A percentile compares a stretch with the other conserved stretches of the same genome.
Evolutionary conservation across 1,140 invertebrate genomes (phyloP).

Genomic region (Aricia agestis): DNA sequence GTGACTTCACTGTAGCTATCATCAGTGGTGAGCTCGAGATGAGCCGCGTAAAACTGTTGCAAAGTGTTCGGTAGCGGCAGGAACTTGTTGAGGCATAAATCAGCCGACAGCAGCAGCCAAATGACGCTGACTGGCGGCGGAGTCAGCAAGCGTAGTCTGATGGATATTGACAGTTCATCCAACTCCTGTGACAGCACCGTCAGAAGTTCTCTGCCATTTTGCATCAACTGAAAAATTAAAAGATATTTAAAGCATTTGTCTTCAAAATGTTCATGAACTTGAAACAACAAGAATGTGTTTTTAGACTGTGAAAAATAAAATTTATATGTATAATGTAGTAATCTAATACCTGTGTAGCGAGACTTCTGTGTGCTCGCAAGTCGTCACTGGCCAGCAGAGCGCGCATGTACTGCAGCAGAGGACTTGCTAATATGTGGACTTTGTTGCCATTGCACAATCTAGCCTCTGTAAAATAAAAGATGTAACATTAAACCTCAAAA

Average conservation of each 20-base stretch:
- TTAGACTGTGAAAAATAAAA: too few relatives aligned
- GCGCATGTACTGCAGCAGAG: constrained; percentile 54
- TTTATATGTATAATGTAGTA: too few relatives aligned
- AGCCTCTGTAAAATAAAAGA: constrained; percentile 46
- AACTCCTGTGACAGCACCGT: constrained; percentile 53
- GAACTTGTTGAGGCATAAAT: constrained; percentile 67
- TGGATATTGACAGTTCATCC: constrained; percentile 62
- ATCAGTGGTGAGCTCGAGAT: constrained; percentile 55
- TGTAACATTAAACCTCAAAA: background rate
- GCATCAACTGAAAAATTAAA: constrained; percentile 57
- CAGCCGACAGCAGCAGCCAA: constrained; percentile 61
- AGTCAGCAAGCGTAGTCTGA: constrained; percentile 52
- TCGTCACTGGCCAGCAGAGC: constrained; percentile 54
- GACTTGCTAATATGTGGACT: constrained; percentile 55
- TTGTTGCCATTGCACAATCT: constrained; percentile 62
- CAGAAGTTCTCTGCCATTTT: constrained; percentile 62
- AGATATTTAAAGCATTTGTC: background rate
- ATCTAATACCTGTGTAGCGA: constrained; percentile 56
- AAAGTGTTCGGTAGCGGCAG: constrained; percentile 60
- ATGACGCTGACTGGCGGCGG: constrained; percentile 59
- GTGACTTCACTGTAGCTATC: constrained; percentile 62
- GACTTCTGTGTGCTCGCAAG: constrained; percentile 52
- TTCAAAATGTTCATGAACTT: too few relatives aligned
- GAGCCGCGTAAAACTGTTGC: constrained; percentile 66
- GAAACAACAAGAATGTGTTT: too few relatives aligned